Evolutionary conservation across 2,113 vertebrate species (phyloP), one percentile per base, ranked within the genome.

Genomic region (Eolophus roseicapilla): DNA sequence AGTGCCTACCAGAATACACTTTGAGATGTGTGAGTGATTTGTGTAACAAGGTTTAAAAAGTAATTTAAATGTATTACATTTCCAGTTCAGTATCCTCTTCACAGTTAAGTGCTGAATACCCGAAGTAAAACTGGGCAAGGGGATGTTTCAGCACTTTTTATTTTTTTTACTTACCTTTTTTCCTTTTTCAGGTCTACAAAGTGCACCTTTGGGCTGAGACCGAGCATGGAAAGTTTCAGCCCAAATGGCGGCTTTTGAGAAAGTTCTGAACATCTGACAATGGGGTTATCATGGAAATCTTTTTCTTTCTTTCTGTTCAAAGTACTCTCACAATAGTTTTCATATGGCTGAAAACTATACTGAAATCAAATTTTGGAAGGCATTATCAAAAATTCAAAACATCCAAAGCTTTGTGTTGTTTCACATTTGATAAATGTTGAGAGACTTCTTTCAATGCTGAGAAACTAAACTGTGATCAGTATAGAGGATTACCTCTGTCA

Each of bases 101-200:
- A 65, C 11, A 37, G 83, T 96, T 96, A 86, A 94, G 95, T 97
- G 92, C 96, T 97, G 96, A 96, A 95, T 94, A 96, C 73, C 95
- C 96, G 0, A 96, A 94, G 79, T 95, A 94, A 96, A 92, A 86
- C 83, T 95, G 96, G 95, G 92, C 93, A 57, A 89, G 93, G 95
- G 96, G 83, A 96, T 95, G 74, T 95, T 95, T 97, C 96, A 96
- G 96, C 95, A 97, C 93, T 0, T 93, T 94, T 97, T 90, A 92
- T 93, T 96, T 96, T 96, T 97, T 96, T 96, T 97, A 95, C 96
- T 97, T 97, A 96, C 95, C 95, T 96, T 96, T 96, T 97, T 97
- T 95, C 96, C 95, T 97, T 97, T 97, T 96, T 96, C 96, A 96
- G 96, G 95, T 97, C 95, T 97, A 94, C 95, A 97, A 96, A 97